Evolutionary conservation across 2,113 vertebrate genomes (phyloP).

Genomic region (Notechis scutatus): DNA sequence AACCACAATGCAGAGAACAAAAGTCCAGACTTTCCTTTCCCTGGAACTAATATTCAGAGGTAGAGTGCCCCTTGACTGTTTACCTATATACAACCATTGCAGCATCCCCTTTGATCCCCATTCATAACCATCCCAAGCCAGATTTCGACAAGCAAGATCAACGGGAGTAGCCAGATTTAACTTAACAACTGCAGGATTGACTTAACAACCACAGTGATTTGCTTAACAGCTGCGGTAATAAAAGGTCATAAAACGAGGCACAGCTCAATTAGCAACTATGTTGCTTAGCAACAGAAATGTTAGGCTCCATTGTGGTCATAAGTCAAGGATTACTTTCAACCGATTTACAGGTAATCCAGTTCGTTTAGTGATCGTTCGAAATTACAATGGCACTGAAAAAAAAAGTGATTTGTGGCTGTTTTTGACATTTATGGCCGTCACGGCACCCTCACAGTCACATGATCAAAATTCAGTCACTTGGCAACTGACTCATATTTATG

Average conservation of each 20-base stretch:
- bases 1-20: not conserved
- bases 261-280: not conserved
- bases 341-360: not conserved
- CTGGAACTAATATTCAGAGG: not conserved
- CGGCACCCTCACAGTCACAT: not conserved
- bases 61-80: not conserved
- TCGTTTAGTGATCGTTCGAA: not conserved
- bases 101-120: not conserved
- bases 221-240: not conserved
- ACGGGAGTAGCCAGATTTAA: not conserved
- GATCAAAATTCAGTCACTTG: not conserved
- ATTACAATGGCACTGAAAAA: not conserved
- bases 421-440: not conserved
- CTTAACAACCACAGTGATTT: not conserved
- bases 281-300: not conserved
- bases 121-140: not conserved
- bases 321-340: not conserved
- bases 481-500: not conserved
- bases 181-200: not conserved
- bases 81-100: too few relatives aligned
- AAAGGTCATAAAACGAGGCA: not conserved
- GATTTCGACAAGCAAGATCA: not conserved
- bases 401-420: not conserved
- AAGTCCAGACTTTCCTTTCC: not conserved
- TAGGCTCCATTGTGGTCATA: not conserved